Conservation (phyloP, 2,113 vertebrate species). For the Tichodroma muraria region DNA sequence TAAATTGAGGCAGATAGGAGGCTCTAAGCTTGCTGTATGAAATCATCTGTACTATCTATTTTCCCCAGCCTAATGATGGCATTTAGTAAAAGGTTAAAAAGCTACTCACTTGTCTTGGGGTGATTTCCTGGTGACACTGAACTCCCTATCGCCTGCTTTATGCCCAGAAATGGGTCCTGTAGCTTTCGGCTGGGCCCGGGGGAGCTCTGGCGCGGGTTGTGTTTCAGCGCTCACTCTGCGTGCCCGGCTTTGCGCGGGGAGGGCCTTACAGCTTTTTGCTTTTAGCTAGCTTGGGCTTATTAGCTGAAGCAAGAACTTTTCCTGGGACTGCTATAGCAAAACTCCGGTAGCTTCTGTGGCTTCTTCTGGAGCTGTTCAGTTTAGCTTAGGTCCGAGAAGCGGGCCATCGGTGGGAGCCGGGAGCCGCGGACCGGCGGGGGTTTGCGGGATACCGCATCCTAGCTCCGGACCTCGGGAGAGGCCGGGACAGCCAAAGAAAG, state of each 20-base stretch:
- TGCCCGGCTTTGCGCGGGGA: accelerated
- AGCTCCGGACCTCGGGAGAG: accelerated
- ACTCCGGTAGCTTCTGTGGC: background rate
- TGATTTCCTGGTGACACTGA: background rate
- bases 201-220: accelerated
- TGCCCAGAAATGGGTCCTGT: background rate
- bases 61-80: background rate
- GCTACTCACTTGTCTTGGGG: background rate
- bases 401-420: background rate
- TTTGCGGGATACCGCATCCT: background rate
- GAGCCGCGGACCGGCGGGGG: accelerated
- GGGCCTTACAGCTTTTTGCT: background rate
- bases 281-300: background rate
- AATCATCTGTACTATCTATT: background rate
- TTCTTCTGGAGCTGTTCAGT: background rate
- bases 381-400: accelerated
- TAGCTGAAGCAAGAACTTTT: background rate
- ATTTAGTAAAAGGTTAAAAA: background rate
- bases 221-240: background rate
- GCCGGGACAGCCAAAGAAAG: background rate
- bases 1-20: background rate
- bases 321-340: no score
- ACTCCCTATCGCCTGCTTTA: background rate
- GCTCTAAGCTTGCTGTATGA: background rate
- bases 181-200: no score